Evolutionary conservation across 92 coral and sea anemone species (phyloP).

Genomic region (Epizoanthus fatuus): DNA sequence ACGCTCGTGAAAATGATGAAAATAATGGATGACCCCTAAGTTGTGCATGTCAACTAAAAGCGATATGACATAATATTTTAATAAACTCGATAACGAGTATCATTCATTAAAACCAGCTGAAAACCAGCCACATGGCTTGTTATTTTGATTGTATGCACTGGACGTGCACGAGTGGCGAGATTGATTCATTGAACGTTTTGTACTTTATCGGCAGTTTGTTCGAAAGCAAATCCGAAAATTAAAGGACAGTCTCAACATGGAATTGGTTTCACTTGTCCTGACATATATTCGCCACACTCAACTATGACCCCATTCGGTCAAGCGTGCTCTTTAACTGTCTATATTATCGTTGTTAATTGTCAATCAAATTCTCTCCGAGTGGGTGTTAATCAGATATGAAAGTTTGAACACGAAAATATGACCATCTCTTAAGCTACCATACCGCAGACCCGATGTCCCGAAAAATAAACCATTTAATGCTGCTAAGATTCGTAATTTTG

Average conservation of each 20-base stretch:
- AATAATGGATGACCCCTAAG: too few relatives aligned
- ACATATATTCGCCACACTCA: background rate
- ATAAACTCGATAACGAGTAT: too few relatives aligned
- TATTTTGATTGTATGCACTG: too few relatives aligned
- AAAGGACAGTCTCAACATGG: background rate
- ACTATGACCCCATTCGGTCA: background rate
- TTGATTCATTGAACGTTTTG: background rate
- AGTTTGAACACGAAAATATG: background rate
- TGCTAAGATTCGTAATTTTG: too few relatives aligned
- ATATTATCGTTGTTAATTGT: background rate
- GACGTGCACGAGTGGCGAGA: background rate
- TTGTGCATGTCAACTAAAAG: too few relatives aligned
- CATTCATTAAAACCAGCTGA: too few relatives aligned
- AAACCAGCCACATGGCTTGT: too few relatives aligned
- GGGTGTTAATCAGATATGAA: background rate
- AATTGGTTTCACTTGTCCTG: background rate
- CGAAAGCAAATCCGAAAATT: background rate
- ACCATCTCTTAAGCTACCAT: background rate
- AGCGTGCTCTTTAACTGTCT: background rate
- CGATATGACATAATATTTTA: too few relatives aligned
- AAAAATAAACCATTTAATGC: too few relatives aligned
- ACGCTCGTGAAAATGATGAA: too few relatives aligned
- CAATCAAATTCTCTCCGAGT: slow-evolving; percentile 10
- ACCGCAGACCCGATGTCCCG: background rate
- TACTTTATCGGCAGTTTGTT: background rate